A percentile compares a stretch with the other conserved stretches of the same genome.
These are phyloP conservation scores for Tenrec ecaudatus DNA, from an alignment of 2,113 vertebrate genomes.

Conservation along the genomic window DNA sequence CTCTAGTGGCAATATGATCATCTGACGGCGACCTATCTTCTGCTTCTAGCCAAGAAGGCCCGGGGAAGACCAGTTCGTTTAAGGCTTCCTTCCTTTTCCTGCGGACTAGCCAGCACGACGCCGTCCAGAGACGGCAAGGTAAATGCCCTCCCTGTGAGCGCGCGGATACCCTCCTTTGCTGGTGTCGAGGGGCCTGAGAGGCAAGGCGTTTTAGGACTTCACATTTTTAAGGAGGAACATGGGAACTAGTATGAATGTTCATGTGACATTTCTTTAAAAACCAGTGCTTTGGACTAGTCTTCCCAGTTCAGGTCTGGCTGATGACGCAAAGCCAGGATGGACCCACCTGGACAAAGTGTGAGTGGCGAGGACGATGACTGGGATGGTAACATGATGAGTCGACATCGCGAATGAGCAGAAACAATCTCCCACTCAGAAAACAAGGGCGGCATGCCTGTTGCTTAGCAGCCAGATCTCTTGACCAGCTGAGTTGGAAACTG, in stretches of 20 bases:
- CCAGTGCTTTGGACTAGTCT: too few relatives aligned
- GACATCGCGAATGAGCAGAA: too few relatives aligned
- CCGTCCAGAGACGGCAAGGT: conserved; percentile 86
- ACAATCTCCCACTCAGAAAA: too few relatives aligned
- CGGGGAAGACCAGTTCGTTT: conserved; percentile 91
- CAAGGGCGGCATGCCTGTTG: too few relatives aligned
- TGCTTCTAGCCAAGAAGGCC: conserved; percentile 94
- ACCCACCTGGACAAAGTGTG: too few relatives aligned
- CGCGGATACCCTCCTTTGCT: neutral
- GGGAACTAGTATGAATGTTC: neutral
- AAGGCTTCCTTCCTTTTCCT: conserved; percentile 54
- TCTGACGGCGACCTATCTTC: conserved; percentile 93
- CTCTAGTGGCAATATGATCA: conserved; percentile 95
- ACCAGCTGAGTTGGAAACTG: too few relatives aligned
- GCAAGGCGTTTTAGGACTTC: conserved; percentile 17
- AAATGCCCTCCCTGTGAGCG: neutral
- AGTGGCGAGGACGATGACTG: too few relatives aligned
- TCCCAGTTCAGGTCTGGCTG: too few relatives aligned
- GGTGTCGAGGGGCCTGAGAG: neutral
- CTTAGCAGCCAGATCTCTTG: too few relatives aligned
- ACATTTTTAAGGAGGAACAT: conserved; percentile 45
- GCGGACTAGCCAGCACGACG: conserved; percentile 60
- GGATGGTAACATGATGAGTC: too few relatives aligned
- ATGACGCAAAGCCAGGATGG: too few relatives aligned
- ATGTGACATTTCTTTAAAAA: neutral